Evolutionary conservation across 2,113 vertebrate genomes (phyloP).

Genomic region (Peromyscus californicus): DNA sequence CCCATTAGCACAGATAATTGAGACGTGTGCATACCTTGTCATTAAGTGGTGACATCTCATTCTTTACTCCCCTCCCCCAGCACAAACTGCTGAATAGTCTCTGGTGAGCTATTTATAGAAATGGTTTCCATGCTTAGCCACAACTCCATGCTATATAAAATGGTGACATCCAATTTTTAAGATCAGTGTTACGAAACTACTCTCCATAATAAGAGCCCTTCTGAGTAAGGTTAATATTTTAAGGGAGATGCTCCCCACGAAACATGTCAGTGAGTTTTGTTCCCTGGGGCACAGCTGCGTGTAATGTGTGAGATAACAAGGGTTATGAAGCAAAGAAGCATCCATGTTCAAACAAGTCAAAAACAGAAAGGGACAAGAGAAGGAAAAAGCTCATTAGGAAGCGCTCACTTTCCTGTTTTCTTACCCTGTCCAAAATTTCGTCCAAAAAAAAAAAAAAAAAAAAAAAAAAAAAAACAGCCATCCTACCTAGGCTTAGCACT

Average conservation of each 20-base stretch:
- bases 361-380: slow-evolving; percentile 1
- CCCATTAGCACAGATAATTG: slow-evolving; percentile 73
- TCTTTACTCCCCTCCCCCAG: slow-evolving; percentile 64
- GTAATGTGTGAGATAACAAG: not conserved
- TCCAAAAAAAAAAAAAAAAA: slow-evolving; percentile 47
- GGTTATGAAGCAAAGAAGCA: not conserved
- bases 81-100: slow-evolving; percentile 57
- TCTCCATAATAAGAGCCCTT: slow-evolving; percentile 32
- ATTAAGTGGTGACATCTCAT: slow-evolving; percentile 66
- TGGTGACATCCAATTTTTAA: slow-evolving; percentile 48
- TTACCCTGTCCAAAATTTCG: slow-evolving; percentile 1
- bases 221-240: slow-evolving; percentile 69
- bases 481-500: not conserved
- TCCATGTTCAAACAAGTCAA: not conserved
- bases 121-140: slow-evolving; percentile 62
- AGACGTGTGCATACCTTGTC: slow-evolving; percentile 63
- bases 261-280: slow-evolving; percentile 51
- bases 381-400: slow-evolving; percentile 33
- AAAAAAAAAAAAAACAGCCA: slow-evolving; percentile 30
- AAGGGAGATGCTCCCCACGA: not conserved
- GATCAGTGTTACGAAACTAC: slow-evolving; percentile 68
- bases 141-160: slow-evolving; percentile 28
- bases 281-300: not conserved
- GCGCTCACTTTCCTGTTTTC: not conserved
- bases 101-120: slow-evolving; percentile 73